These are phyloP conservation scores for Zygogramma bicolorata DNA, from an alignment of 2,888 invertebrate species.

Conservation along the genomic window DNA sequence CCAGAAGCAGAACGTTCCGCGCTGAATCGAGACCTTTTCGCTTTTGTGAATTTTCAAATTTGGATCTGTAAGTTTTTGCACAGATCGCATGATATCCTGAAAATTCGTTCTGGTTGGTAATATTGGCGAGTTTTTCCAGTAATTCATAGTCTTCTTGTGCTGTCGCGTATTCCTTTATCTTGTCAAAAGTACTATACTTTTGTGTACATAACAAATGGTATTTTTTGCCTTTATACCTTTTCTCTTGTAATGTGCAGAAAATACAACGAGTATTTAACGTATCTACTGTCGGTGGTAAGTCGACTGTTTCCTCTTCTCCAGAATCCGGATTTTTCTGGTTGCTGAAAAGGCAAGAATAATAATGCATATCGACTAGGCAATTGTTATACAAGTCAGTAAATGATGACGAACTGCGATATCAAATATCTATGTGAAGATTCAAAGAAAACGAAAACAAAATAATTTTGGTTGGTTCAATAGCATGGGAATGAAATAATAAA, in stretches of 20 bases:
- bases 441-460: slow-evolving; percentile 5
- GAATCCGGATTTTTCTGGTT: slow-evolving; percentile 9
- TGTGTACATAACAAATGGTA: slow-evolving; percentile 13
- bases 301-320: slow-evolving; percentile 7
- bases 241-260: slow-evolving; percentile 13
- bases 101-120: slow-evolving; percentile 13
- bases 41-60: neutral
- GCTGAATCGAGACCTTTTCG: slow-evolving; percentile 14
- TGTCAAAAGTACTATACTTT: slow-evolving; percentile 9
- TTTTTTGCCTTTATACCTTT: slow-evolving; percentile 11
- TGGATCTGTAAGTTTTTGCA: slow-evolving; percentile 12
- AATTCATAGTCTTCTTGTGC: slow-evolving; percentile 13
- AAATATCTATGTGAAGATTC: neutral
- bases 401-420: slow-evolving; percentile 14
- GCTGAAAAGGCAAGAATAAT: slow-evolving; percentile 16
- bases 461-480: neutral
- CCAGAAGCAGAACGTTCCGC: slow-evolving; percentile 11
- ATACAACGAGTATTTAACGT: slow-evolving; percentile 11
- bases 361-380: slow-evolving; percentile 13
- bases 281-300: slow-evolving; percentile 9
- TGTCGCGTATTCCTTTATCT: slow-evolving; percentile 13
- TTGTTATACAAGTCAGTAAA: slow-evolving; percentile 14
- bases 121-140: slow-evolving; percentile 4
- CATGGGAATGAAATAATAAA: neutral
- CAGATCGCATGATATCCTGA: slow-evolving; percentile 10